phyloP scores from a whole-genome alignment of 2,797 vertebrate genomes.

The Anableps anableps region DNA sequence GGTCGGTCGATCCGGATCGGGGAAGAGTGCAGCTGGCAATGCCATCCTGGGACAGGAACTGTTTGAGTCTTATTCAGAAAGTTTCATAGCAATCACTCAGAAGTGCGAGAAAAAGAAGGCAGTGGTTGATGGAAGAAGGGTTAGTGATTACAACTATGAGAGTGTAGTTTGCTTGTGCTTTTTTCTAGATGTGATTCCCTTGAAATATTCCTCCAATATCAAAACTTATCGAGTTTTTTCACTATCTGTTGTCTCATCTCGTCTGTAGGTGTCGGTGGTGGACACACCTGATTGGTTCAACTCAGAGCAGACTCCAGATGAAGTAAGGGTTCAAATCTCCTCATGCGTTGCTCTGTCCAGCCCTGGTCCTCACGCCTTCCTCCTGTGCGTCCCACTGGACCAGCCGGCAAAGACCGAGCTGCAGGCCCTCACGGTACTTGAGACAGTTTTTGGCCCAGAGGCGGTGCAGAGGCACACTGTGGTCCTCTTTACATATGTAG shows the following conservation, averaged over 20 bases:
- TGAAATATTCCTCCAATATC: background rate
- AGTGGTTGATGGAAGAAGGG: conserved; percentile 62
- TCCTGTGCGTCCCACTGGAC: conserved; percentile 81
- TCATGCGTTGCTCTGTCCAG: conserved; percentile 75
- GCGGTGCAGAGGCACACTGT: conserved; percentile 67
- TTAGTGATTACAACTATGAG: conserved; percentile 41
- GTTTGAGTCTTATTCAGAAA: conserved; percentile 61
- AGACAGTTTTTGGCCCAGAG: conserved; percentile 68
- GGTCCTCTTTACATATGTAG: conserved; percentile 77
- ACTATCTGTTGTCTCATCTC: conserved; percentile 12
- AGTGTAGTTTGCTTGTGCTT: background rate
- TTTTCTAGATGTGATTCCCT: background rate
- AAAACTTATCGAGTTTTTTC: background rate
- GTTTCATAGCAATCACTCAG: conserved; percentile 56
- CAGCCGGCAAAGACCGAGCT: conserved; percentile 69
- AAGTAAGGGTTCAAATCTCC: conserved; percentile 76
- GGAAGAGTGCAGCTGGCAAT: conserved; percentile 81
- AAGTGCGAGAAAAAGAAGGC: conserved; percentile 75
- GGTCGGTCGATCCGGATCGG: conserved; percentile 75
- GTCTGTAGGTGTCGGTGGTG: conserved; percentile 77
- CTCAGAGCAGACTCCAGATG: conserved; percentile 67
- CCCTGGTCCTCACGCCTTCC: conserved; percentile 82
- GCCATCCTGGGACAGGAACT: conserved; percentile 68
- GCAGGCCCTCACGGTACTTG: conserved; percentile 63
- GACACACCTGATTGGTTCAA: conserved; percentile 83